Evolutionary conservation across 2,113 vertebrate genomes (phyloP), one percentile per base, ranked within the genome.

Genomic region (Tretioscincus oriximinensis): DNA sequence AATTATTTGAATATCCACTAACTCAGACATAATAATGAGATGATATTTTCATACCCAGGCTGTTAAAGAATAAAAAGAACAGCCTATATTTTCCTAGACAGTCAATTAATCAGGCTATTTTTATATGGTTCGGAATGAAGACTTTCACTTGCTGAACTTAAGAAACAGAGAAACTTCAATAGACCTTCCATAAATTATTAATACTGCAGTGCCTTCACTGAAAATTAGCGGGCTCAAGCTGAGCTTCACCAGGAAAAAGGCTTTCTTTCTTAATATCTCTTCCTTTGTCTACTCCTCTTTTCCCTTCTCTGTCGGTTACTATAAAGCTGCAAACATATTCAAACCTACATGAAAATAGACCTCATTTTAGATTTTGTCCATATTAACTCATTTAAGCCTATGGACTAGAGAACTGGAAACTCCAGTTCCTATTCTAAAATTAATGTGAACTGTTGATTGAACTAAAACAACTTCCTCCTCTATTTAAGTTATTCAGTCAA

Each of bases 41-140:
- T 69, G 65, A 49, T 81, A 76, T 81, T 81, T 81, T 76, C 51
- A 47, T 76, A 69, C n/a, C 35, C 21, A 66, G 67, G 60, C 41
- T 29, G 9, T 54, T 65, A 54, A 54, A 3, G 21, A 51, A 66
- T 64, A 26, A 35, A 31, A 26, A 64, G 65, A 29, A 28, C n/a
- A 14, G 73, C 86, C 81, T 75, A 67, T 74, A 78, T 69, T 65
- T 80, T 75, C n/a, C 60, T 29, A 73, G 82, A 81, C 65, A 87
- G 86, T 91, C 84, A 86, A 88, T 91, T 92, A 84, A 92, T 86
- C 82, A 75, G 51, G 24, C 76, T 81, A 69, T 76, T 80, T 86
- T 86, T 83, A 85, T 70, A 76, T 35, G 28, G 86, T n/a, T 63
- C 83, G 83, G 85, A 90, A 92, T 85, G 86, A 90, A 88, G 89